Evolutionary conservation across 2,113 vertebrate genomes (phyloP).

Genomic region (Pomatorhinus ruficollis): DNA sequence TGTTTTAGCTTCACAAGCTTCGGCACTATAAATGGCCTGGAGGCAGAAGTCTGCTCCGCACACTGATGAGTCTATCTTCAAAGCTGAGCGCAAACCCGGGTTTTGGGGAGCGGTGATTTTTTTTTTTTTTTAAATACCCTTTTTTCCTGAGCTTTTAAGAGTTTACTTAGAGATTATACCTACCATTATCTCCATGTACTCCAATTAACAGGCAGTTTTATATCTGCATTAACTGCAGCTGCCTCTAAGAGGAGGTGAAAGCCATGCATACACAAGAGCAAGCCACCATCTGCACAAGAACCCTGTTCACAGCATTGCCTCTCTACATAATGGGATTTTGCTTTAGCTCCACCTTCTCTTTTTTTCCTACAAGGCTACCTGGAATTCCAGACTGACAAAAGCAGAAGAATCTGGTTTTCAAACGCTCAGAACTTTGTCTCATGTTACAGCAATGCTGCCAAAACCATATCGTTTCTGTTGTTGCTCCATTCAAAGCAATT

Average conservation of each 20-base stretch:
- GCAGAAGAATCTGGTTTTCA: neutral
- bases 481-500: neutral
- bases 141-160: slow-evolving; percentile 48
- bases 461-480: rapidly evolving
- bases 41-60: slow-evolving; percentile 74
- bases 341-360: neutral
- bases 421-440: neutral
- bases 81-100: slow-evolving; percentile 65
- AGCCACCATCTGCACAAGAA: neutral
- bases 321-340: neutral
- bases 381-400: neutral
- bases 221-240: neutral
- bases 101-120: slow-evolving; percentile 22
- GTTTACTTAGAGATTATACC: slow-evolving; percentile 29
- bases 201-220: slow-evolving; percentile 55
- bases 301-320: neutral
- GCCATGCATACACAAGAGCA: neutral
- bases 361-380: neutral
- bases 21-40: slow-evolving; percentile 72
- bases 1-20: slow-evolving; percentile 78
- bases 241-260: slow-evolving; percentile 22
- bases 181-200: slow-evolving; percentile 37
- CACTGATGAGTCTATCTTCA: slow-evolving; percentile 71
- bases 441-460: neutral
- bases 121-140: slow-evolving; percentile 16